Evolutionary conservation across 1,140 invertebrate genomes (phyloP).

Genomic region (Listronotus oregonensis): DNA sequence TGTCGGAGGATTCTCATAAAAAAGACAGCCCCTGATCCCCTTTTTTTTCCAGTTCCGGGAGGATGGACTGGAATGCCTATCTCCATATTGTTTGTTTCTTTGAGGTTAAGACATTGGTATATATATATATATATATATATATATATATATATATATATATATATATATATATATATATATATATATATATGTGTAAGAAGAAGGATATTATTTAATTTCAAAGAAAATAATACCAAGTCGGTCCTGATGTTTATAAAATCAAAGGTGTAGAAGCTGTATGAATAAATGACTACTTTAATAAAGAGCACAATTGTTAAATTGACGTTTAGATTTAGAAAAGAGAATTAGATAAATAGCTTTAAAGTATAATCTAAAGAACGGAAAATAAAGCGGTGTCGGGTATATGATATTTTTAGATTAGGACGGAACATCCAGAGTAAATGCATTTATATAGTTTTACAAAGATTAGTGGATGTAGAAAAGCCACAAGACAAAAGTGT

Average conservation of each 20-base stretch:
- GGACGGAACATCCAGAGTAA: constrained; percentile 1
- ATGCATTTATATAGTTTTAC: not conserved
- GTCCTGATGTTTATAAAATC: constrained; percentile 16
- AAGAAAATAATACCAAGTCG: not conserved
- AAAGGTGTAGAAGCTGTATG: constrained; percentile 10
- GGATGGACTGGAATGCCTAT: too few relatives aligned
- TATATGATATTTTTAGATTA: constrained; percentile 12
- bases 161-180: too few relatives aligned
- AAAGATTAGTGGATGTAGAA: not conserved
- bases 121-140: too few relatives aligned
- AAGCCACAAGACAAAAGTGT: not conserved
- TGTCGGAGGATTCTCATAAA: too few relatives aligned
- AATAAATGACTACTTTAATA: constrained; percentile 11
- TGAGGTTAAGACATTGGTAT: too few relatives aligned
- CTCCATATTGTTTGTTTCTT: too few relatives aligned
- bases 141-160: too few relatives aligned
- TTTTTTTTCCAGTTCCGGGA: too few relatives aligned
- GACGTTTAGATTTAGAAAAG: constrained; percentile 11
- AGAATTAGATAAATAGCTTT: constrained; percentile 17
- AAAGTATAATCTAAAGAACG: constrained; percentile 8
- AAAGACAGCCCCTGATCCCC: too few relatives aligned
- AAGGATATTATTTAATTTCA: too few relatives aligned
- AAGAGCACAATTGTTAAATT: constrained; percentile 11
- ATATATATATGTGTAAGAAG: too few relatives aligned
- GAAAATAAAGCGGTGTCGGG: not conserved